Evolutionary conservation across 2,888 invertebrate genomes (phyloP), one percentile per base, ranked within the genome.

Genomic region (Phalera bucephala): DNA sequence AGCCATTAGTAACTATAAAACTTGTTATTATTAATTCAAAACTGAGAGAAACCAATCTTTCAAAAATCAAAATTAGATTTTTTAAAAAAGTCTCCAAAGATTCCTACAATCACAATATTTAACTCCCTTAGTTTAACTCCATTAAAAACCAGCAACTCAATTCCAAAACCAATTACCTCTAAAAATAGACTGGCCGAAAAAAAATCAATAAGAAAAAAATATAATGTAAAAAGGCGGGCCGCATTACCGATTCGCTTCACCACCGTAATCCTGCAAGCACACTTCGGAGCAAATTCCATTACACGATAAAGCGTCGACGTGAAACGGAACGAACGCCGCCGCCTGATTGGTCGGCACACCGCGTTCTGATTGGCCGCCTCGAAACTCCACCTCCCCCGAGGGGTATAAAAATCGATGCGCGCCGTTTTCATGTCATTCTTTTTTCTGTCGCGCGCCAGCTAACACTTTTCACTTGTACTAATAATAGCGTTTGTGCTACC

Each of bases 331-430:
- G 70, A n/a, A 70, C 67, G 72, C 72, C 71, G 62, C 72, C 66
- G 55, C 66, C 74, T 76, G 82, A 88, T 88, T 88, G 88, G 88
- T 73, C 65, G 80, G 80, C 72, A 79, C 80, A 77, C 83, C 82
- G 79, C 81, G 77, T 72, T 46, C 71, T 75, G 83, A 86, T 87
- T 87, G 87, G 87, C 83, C 57, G 71, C 59, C 72, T 71, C 73
- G 38, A 54, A 72, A 76, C 84, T 83, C 86, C 85, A 83, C 87
- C 87, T 61, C 67, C 73, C 84, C 62, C 71, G 61, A 72, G 76
- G 80, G 80, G 73, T 85, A 88, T 87, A 88, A 89, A 89, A 89
- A 89, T 89, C 89, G 83, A 89, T 89, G 87, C 80, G 64, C 67
- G 59, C 52, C 51, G 56, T 38, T 41, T 58, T 49, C 40, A 49